phyloP scores from a whole-genome alignment of 2,888 invertebrate species.

The Cataglyphis albicans region DNA sequence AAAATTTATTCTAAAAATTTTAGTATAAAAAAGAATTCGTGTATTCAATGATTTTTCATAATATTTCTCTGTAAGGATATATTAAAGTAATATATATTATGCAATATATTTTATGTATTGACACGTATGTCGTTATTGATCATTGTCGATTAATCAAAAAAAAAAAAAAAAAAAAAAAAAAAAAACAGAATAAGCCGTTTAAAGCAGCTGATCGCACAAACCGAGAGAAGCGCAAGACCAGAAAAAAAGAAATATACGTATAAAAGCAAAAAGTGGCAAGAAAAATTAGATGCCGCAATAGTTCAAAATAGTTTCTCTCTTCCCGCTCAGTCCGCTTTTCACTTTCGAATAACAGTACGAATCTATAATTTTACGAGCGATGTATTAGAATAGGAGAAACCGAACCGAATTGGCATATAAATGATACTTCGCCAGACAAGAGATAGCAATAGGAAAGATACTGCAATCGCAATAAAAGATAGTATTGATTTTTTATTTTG shows the following conservation, averaged over 20 bases:
- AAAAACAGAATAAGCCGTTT: slow-evolving; percentile 49
- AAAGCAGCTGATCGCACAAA: slow-evolving; percentile 55
- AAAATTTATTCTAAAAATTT: neutral
- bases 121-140: slow-evolving; percentile 36
- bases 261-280: slow-evolving; percentile 38
- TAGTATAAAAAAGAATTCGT: neutral
- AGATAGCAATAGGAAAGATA: neutral
- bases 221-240: slow-evolving; percentile 3
- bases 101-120: slow-evolving; percentile 23
- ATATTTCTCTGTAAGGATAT: slow-evolving; percentile 19
- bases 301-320: slow-evolving; percentile 48
- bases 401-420: slow-evolving; percentile 17
- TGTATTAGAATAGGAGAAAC: neutral
- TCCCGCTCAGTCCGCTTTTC: slow-evolving; percentile 5
- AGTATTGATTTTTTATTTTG: neutral
- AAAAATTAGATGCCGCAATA: slow-evolving; percentile 37
- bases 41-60: slow-evolving; percentile 6
- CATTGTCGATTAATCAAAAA: slow-evolving; percentile 29
- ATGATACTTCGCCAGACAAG: neutral
- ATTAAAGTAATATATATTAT: slow-evolving; percentile 29
- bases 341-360: slow-evolving; percentile 22
- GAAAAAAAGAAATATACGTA: slow-evolving; percentile 9
- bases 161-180: slow-evolving; percentile 7
- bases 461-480: neutral
- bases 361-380: slow-evolving; percentile 36